Conservation (phyloP, 92 coral and sea anemone species). For the Galaxea fascicularis region DNA sequence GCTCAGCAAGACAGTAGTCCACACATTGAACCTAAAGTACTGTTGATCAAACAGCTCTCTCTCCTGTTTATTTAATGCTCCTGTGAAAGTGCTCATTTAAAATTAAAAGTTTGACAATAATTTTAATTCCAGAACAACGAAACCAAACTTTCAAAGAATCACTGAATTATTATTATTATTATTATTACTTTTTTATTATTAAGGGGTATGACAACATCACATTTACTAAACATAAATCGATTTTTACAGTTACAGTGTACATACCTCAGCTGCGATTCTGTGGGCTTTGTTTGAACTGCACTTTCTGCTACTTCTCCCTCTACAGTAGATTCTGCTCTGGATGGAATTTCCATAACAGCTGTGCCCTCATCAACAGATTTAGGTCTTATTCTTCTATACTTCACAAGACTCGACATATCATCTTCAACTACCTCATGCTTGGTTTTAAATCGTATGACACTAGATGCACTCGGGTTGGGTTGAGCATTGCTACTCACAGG, state of each 20-base stretch:
- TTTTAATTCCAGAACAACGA: too few species aligned
- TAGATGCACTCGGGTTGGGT: background rate
- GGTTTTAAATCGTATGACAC: conserved; percentile 12
- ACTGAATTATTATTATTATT: too few species aligned
- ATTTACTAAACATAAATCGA: background rate
- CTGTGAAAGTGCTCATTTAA: too few species aligned
- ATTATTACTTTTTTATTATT: too few species aligned
- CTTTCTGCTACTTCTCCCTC: conserved; percentile 53
- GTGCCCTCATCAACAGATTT: conserved; percentile 52
- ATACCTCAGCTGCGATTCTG: conserved; percentile 73
- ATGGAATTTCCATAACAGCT: conserved; percentile 44
- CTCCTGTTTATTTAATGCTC: too few species aligned
- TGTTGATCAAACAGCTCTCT: too few species aligned
- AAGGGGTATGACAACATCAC: background rate
- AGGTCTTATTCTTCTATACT: conserved; percentile 85
- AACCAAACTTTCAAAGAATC: too few species aligned
- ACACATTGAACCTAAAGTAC: too few species aligned
- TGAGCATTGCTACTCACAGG: conserved; percentile 19
- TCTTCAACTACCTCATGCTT: conserved; percentile 32
- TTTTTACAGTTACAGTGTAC: background rate
- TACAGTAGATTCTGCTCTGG: conserved; percentile 31
- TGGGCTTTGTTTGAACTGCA: conserved; percentile 35
- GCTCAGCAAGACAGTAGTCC: too few species aligned
- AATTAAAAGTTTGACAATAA: too few species aligned
- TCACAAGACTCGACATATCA: conserved; percentile 42